These are phyloP conservation scores for Tetraneura akinire DNA, from an alignment of 1,140 invertebrate species.

Conservation along the genomic window DNA sequence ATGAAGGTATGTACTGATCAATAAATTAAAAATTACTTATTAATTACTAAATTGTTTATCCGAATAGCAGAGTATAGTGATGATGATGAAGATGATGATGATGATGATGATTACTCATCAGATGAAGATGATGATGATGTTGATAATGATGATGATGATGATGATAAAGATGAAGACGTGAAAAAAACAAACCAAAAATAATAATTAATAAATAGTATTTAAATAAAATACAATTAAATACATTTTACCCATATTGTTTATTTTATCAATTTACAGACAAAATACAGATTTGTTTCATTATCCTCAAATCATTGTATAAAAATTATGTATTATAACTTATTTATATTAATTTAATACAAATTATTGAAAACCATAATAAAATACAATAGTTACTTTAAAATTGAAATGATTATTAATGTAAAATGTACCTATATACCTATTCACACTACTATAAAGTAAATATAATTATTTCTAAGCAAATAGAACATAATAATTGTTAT, in stretches of 20 bases:
- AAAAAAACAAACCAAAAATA: conserved; percentile 42
- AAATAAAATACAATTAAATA: conserved; percentile 15
- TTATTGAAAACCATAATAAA: too few species aligned
- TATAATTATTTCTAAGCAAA: too few species aligned
- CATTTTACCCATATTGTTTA: neutral
- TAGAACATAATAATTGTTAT: too few species aligned
- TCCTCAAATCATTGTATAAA: too few species aligned
- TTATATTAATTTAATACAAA: too few species aligned
- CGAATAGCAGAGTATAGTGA: conserved; percentile 43
- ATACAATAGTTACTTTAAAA: too few species aligned
- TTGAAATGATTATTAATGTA: too few species aligned
- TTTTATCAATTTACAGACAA: too few species aligned
- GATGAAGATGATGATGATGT: conserved; percentile 49
- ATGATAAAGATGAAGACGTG: conserved; percentile 28
- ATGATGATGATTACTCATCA: conserved; percentile 32
- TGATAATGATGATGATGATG: conserved; percentile 46
- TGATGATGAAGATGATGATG: conserved; percentile 51
- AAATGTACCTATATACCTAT: too few species aligned
- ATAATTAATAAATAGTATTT: neutral
- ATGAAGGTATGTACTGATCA: conserved; percentile 53
- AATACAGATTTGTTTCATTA: neutral
- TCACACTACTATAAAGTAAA: too few species aligned
- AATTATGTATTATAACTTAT: too few species aligned
- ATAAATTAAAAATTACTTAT: neutral
- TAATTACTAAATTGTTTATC: neutral